Base-by-base conservation (phyloP, 2,113 vertebrate genomes). In the Channa maculata region DNA sequence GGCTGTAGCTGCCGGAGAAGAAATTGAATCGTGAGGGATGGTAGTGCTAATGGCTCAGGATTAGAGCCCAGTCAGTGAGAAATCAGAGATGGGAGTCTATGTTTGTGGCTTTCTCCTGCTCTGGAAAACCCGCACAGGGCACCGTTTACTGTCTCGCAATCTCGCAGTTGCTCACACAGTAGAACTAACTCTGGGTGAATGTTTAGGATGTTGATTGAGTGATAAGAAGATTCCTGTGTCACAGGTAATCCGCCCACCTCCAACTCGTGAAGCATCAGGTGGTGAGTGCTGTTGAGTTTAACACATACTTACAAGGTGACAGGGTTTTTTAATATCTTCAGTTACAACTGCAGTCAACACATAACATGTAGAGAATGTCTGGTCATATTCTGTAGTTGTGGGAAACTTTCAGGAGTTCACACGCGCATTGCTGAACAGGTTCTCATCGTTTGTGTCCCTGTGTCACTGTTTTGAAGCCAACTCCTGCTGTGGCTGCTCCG, bases 11-110 rank as follows among this genome's bases (percentile, higher is more conserved):
- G 75, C 71, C 61, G 77, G 63, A 71, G 85, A 89, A 85, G 90
- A 93, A 93, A 93, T 91, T 90, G 81, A 93, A 93, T 91, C 92
- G 92, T 76, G 77, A 77, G 63, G 77, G 73, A 84, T 2, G 4
- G 62, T 61, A 88, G 81, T 14, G 50, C 12, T 49, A 15, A 72
- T 67, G 71, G 83, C 64, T 57, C 8, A 45, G 85, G 84, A 89
- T 91, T 90, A 93, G 66, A 51, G 80, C 49, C n/a, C 54, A 71
- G 82, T 77, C 69, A 74, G 55, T 38, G 59, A 83, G 72, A 74
- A 76, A 65, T 82, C 82, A 70, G 79, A 79, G 81, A 79, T 61
- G 83, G 71, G 51, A 79, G 67, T 70, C 76, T 49, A 41, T 66
- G 65, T 75, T 75, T 65, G 67, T 85, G 73, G 73, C 64, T 73